These are phyloP conservation scores for Tragelaphus buxtoni DNA, from an alignment of 2,113 vertebrate genomes.

Conservation along the genomic window DNA sequence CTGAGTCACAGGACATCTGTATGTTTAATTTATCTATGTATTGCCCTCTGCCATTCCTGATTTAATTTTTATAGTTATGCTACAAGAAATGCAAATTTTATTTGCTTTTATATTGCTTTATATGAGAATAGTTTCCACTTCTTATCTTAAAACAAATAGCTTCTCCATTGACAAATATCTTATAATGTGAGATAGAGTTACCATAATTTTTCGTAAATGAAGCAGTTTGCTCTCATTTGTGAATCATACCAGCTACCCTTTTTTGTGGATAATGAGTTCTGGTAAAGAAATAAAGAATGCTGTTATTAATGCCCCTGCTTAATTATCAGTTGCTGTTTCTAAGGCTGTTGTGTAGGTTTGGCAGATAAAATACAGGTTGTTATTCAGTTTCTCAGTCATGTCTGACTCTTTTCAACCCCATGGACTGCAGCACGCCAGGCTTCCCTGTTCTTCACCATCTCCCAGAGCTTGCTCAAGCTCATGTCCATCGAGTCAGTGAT, in stretches of 20 bases:
- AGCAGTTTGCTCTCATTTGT: background rate
- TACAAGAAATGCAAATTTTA: background rate
- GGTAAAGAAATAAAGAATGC: background rate
- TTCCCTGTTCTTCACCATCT: background rate
- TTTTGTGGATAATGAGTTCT: background rate
- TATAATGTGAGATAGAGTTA: background rate
- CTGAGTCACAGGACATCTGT: background rate
- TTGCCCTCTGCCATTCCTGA: background rate
- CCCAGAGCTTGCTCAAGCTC: background rate
- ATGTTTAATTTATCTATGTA: background rate
- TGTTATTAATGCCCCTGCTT: background rate
- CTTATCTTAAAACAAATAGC: background rate
- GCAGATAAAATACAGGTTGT: background rate
- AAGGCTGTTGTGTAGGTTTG: background rate
- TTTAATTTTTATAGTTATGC: background rate
- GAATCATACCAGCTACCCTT: background rate
- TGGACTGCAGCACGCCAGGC: background rate
- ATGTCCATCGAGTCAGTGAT: background rate
- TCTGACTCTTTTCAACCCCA: background rate
- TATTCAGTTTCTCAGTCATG: background rate
- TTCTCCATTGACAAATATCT: background rate
- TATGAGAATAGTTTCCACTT: background rate
- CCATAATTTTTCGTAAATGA: background rate
- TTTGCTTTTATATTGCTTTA: background rate
- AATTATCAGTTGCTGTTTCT: background rate